These are phyloP conservation scores for Acanthoscelides obtectus DNA, from an alignment of 2,888 invertebrate genomes.

Conservation along the genomic window DNA sequence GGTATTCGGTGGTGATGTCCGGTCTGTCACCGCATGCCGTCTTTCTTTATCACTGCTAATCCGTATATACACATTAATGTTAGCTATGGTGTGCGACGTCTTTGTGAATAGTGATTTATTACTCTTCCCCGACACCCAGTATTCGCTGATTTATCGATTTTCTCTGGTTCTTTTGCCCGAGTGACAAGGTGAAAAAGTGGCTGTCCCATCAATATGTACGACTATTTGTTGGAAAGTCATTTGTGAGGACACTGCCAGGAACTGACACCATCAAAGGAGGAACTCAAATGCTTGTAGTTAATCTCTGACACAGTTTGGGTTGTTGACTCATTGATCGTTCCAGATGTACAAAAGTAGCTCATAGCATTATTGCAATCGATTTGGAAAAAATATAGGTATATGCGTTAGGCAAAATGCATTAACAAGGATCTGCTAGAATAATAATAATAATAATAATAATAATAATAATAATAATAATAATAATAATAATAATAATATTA, in stretches of 20 bases:
- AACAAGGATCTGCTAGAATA: too few relatives aligned
- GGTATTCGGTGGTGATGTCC: slow-evolving; percentile 37
- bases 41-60: slow-evolving; percentile 38
- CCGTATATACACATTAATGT: slow-evolving; percentile 46
- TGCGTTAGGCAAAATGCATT: too few relatives aligned
- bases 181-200: neutral
- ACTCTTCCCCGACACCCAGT: slow-evolving; percentile 5
- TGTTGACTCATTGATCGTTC: neutral
- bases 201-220: neutral
- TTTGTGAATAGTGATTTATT: slow-evolving; percentile 44
- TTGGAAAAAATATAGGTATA: too few relatives aligned
- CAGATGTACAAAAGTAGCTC: too few relatives aligned
- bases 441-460: too few relatives aligned
- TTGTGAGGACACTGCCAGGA: neutral
- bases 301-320: neutral
- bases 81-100: slow-evolving; percentile 44
- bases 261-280: neutral
- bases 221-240: neutral
- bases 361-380: too few relatives aligned
- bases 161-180: neutral
- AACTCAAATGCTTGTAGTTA: neutral
- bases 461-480: too few relatives aligned
- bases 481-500: too few relatives aligned
- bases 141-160: neutral
- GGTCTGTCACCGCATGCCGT: slow-evolving; percentile 36